Base-by-base conservation (phyloP, 1,140 invertebrate genomes). In the Dreissena polymorpha region DNA sequence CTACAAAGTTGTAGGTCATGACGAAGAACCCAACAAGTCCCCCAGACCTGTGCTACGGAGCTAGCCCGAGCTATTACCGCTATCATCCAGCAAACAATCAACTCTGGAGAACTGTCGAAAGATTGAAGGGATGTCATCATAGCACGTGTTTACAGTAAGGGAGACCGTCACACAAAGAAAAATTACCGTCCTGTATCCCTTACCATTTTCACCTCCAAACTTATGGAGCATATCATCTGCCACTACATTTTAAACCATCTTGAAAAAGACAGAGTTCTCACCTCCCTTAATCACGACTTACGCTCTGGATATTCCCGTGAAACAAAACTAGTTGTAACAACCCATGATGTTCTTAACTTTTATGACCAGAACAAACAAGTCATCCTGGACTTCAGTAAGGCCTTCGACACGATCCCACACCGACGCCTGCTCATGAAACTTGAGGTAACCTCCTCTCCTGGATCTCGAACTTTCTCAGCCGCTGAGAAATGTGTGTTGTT, bases 341-440 rank as follows among this genome's bases (percentile, higher is more conserved):
- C 69, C 5, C 16, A 83, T 21, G 85, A 84, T 29, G n/a, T 84
- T 29, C 5, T 53, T 14, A 29, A 29, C 5, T 25, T 16, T 21
- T 75, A 65, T 60, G 80, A 85, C 53, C 16, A 64, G 23, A 72
- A 76, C 16, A 12, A 18, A 64, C 18, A 72, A 76, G 73, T 60
- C 12, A 84, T 86, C 25, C 57, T 86, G 16, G 71, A 79, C 65
- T 84, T 86, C 16, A 21, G 21, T 23, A 78, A 86, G 21, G 85
- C 85, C 3, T 86, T 83, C 69, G 80, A 86, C 57, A 86, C 85
- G 0, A 60, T 78, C 16, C 84, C 79, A 21, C 80, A 86, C n/a
- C 21, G 63, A 49, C 6, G 55, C n/a, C 73, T 79, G 0, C 72
- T 84, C 0, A 23, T 10, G 23, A 84, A 84, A 69, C 81, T 75